Conservation (phyloP, 37 sponge, comb jelly and placozoan genomes). For the Chondrosia reniformis region DNA sequence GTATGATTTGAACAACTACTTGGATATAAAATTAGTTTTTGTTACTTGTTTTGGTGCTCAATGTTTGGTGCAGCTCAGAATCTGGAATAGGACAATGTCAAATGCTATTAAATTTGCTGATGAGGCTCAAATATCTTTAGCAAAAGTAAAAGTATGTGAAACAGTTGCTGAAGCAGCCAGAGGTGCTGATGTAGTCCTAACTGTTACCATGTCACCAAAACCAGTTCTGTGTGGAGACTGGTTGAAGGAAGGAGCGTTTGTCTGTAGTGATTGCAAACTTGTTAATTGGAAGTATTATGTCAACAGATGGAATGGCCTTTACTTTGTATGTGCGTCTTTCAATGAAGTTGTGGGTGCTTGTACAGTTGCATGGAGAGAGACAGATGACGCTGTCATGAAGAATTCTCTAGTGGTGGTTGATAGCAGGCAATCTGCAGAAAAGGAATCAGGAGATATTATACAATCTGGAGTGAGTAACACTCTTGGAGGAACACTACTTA, state of each 20-base stretch:
- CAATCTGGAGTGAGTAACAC: constrained; percentile 50
- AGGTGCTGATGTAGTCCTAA: constrained; percentile 86
- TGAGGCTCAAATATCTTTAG: constrained; percentile 21
- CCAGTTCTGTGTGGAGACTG: constrained; percentile 80
- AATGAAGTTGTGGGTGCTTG: constrained; percentile 80
- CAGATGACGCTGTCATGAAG: constrained; percentile 87
- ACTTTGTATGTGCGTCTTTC: background rate
- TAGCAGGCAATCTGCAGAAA: constrained; percentile 64
- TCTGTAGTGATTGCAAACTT: constrained; percentile 55
- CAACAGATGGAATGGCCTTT: background rate
- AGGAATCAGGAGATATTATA: constrained; percentile 90
- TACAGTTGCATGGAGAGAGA: constrained; percentile 67
- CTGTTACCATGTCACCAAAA: constrained; percentile 78
- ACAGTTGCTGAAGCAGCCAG: constrained; percentile 67
- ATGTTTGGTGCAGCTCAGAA: constrained; percentile 62
- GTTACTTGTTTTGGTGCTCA: too few species aligned
- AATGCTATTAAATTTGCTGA: constrained; percentile 67
- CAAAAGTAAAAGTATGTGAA: constrained; percentile 19
- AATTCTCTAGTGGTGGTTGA: constrained; percentile 74
- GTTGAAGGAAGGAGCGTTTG: constrained; percentile 85
- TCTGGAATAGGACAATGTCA: constrained; percentile 67
- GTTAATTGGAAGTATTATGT: too few species aligned
- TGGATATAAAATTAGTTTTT: too few species aligned
- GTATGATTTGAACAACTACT: too few species aligned
- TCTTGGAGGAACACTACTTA: too few species aligned